Evolutionary conservation across 2,888 invertebrate species (phyloP).

Genomic region (Timema cristinae): DNA sequence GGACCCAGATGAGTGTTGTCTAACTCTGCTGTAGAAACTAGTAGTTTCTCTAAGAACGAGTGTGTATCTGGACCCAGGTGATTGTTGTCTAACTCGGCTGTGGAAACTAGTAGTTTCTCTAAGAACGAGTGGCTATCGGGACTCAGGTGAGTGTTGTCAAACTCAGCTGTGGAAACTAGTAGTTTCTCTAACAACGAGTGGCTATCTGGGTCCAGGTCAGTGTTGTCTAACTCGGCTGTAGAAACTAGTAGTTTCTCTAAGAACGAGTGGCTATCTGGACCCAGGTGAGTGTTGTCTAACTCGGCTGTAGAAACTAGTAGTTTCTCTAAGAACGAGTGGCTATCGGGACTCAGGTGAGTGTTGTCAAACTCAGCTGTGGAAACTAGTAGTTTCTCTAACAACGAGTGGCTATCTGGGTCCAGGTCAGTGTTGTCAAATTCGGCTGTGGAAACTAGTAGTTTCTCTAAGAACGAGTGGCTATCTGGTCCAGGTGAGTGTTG

Average conservation of each 20-base stretch:
- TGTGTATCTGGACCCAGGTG: too few species aligned
- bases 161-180: neutral
- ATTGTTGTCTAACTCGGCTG: slow-evolving; percentile 39
- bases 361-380: neutral
- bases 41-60: too few species aligned
- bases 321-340: too few species aligned
- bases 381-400: too few species aligned
- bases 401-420: too few species aligned
- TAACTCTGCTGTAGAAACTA: neutral
- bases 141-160: slow-evolving; percentile 66
- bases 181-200: too few species aligned
- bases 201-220: too few species aligned
- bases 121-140: too few species aligned
- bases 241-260: too few species aligned
- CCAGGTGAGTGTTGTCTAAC: slow-evolving; percentile 62
- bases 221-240: slow-evolving; percentile 28
- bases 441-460: neutral
- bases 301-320: neutral
- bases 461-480: too few species aligned
- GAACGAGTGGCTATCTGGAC: too few species aligned
- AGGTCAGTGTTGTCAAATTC: slow-evolving; percentile 58
- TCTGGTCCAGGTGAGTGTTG: slow-evolving; percentile 72
- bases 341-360: slow-evolving; percentile 81
- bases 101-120: too few species aligned
- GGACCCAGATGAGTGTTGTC: slow-evolving; percentile 69